Conservation (phyloP, 2,888 invertebrate genomes). For the Nomada ferruginata region DNA sequence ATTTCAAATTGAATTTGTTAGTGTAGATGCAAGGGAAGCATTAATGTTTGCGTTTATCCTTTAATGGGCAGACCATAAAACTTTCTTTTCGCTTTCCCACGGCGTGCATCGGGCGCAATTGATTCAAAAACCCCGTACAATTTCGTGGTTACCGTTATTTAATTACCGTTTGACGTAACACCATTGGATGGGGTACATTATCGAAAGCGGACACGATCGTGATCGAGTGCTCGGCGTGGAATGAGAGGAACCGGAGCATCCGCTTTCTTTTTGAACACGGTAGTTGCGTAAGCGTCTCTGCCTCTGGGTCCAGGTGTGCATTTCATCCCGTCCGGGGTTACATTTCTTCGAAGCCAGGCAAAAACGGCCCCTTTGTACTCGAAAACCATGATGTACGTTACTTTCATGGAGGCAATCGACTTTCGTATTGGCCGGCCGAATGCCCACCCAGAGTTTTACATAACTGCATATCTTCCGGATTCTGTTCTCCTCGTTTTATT, state of each 20-base stretch:
- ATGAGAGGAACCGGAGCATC: constrained; percentile 43
- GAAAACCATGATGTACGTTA: constrained; percentile 1
- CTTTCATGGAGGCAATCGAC: constrained; percentile 21
- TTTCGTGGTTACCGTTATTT: too few species aligned
- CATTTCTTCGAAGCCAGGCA: not conserved
- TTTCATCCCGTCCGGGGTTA: not conserved
- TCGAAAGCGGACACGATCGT: not conserved
- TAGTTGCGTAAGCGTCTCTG: constrained; percentile 1
- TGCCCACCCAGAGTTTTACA: constrained; percentile 14
- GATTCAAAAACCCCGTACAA: too few species aligned
- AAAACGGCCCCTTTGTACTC: not conserved
- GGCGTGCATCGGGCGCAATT: too few species aligned
- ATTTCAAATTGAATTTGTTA: not conserved
- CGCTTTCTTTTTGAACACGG: constrained; percentile 34
- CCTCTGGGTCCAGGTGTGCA: constrained; percentile 1
- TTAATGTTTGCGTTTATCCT: not conserved
- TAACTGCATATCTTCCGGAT: constrained; percentile 40
- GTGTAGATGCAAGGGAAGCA: not conserved
- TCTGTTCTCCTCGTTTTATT: not conserved
- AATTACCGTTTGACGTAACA: too few species aligned
- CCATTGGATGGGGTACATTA: too few species aligned
- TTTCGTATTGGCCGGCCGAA: constrained; percentile 9
- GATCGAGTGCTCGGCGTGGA: not conserved
- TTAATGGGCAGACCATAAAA: not conserved
- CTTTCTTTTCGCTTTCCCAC: too few species aligned